These are phyloP conservation scores for Chymomyza amoena DNA, from an alignment of 2,888 invertebrate genomes.

Conservation along the genomic window DNA sequence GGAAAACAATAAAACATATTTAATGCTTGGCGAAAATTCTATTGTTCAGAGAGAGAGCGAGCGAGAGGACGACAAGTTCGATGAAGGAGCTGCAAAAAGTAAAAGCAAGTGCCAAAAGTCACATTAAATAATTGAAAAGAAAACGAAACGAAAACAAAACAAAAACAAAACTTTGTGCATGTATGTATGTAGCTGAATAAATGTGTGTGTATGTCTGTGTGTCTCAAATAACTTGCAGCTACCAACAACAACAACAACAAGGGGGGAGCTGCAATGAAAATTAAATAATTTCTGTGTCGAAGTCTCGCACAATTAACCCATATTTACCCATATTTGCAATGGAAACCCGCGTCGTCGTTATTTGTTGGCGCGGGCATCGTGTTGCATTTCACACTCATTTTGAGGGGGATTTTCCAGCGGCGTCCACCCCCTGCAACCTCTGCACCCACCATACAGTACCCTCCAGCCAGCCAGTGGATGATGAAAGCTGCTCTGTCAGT, in stretches of 20 bases:
- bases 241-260: conserved; percentile 27
- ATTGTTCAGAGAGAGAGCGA: conserved; percentile 1
- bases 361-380: conserved; percentile 37
- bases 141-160: conserved; percentile 20
- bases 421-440: conserved; percentile 21
- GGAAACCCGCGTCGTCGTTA: conserved; percentile 35
- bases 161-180: conserved; percentile 9
- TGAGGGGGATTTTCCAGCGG: conserved; percentile 36
- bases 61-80: neutral
- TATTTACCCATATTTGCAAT: conserved; percentile 54
- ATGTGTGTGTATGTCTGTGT: too few species aligned
- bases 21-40: neutral
- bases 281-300: conserved; percentile 63
- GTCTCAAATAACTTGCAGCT: conserved; percentile 15
- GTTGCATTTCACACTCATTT: conserved; percentile 70
- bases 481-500: conserved; percentile 48
- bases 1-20: conserved; percentile 9
- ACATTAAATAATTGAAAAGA: conserved; percentile 46
- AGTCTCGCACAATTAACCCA: conserved; percentile 69
- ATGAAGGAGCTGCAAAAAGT: conserved; percentile 20
- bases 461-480: conserved; percentile 31
- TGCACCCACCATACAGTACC: neutral
- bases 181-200: neutral
- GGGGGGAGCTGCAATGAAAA: conserved; percentile 32
- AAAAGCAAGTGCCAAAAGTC: conserved; percentile 27